Evolutionary conservation across 2,113 vertebrate species (phyloP).

Genomic region (Guaruba guarouba): DNA sequence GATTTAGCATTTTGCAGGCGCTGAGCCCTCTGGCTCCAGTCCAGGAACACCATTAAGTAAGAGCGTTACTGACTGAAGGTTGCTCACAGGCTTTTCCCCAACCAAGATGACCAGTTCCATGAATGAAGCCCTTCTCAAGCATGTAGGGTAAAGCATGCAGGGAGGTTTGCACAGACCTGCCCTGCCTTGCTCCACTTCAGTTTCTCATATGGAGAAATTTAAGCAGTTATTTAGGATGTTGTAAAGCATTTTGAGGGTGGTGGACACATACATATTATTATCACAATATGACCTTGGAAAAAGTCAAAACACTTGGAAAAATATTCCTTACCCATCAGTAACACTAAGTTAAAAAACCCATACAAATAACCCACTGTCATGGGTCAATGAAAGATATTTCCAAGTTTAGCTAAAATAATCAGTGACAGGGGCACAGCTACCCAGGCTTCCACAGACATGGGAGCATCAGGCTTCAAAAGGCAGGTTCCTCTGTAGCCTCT

Average conservation of each 20-base stretch:
- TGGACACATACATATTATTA: rapidly evolving
- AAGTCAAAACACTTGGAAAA: background rate
- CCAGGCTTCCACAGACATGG: background rate
- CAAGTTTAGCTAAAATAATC: background rate
- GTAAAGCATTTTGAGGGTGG: background rate
- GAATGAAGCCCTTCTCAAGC: background rate
- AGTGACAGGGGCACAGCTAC: rapidly evolving
- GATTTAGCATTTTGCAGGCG: background rate
- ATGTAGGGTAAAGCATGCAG: rapidly evolving
- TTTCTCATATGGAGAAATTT: rapidly evolving
- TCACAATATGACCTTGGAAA: background rate
- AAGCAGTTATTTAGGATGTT: background rate
- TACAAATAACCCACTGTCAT: rapidly evolving
- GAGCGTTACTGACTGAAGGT: background rate
- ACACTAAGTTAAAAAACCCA: background rate
- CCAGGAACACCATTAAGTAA: conserved; percentile 34
- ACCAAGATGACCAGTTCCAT: rapidly evolving
- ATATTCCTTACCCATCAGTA: background rate
- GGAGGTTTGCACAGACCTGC: background rate
- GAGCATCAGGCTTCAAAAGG: background rate
- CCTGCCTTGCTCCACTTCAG: background rate
- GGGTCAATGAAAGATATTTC: background rate
- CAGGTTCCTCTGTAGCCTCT: background rate
- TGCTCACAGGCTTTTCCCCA: background rate
- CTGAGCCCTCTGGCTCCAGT: background rate